phyloP scores from a whole-genome alignment of 2,797 vertebrate genomes.

The Orestias chungarensis region DNA sequence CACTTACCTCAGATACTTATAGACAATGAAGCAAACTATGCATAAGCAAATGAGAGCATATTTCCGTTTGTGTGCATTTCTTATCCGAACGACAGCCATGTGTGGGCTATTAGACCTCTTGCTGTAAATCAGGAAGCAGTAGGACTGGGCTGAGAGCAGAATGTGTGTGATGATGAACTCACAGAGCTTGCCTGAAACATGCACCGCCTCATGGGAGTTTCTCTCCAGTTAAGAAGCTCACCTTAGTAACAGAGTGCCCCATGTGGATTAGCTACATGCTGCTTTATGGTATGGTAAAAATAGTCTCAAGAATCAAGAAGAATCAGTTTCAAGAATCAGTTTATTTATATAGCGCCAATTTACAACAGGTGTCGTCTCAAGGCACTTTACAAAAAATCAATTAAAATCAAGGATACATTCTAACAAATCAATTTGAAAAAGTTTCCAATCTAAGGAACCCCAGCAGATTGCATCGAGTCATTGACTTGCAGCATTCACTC shows the following conservation, averaged over 20 bases:
- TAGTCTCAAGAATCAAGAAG: too few species aligned
- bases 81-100: conserved; percentile 76
- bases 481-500: too few species aligned
- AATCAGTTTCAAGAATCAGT: too few species aligned
- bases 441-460: too few species aligned
- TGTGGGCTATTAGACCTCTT: conserved; percentile 14
- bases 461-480: too few species aligned
- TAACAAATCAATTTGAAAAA: too few species aligned
- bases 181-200: conserved; percentile 16
- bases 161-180: conserved; percentile 31
- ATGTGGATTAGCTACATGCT: not conserved
- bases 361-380: too few species aligned
- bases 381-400: too few species aligned
- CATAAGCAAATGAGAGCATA: conserved; percentile 72
- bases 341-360: too few species aligned
- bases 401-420: too few species aligned
- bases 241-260: conserved; percentile 9
- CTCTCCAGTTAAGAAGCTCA: conserved; percentile 29
- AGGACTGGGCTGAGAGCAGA: conserved; percentile 14
- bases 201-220: conserved; percentile 64
- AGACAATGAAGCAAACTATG: conserved; percentile 70
- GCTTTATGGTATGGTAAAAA: not conserved
- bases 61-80: conserved; percentile 73
- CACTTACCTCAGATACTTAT: conserved; percentile 75
- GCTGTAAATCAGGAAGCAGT: conserved; percentile 16